Conservation (phyloP, 1,140 invertebrate species). For the Drosophila arizonae region DNA sequence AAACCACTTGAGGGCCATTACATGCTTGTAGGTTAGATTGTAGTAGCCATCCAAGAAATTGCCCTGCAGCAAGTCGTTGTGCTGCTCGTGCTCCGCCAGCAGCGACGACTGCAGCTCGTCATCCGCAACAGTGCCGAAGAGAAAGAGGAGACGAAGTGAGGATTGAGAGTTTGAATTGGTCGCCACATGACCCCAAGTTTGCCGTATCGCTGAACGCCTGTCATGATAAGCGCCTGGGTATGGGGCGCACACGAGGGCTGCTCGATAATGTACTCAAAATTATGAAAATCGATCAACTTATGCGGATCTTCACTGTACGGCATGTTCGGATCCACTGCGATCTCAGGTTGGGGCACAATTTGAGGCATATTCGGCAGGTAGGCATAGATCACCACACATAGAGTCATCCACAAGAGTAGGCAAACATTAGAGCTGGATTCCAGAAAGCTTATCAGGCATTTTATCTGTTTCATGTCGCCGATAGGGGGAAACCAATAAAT, state of each 20-base stretch:
- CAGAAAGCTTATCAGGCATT: background rate
- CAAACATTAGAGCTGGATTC: background rate
- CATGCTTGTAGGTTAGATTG: conserved; percentile 94
- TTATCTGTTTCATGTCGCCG: background rate
- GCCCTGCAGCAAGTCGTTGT: conserved; percentile 90
- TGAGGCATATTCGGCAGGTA: background rate
- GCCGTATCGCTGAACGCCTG: conserved; percentile 86
- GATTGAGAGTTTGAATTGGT: conserved; percentile 9
- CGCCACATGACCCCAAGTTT: conserved; percentile 86
- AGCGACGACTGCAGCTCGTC: conserved; percentile 83
- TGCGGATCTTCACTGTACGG: conserved; percentile 56
- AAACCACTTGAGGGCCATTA: conserved; percentile 92
- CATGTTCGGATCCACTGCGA: background rate
- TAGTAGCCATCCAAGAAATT: conserved; percentile 90
- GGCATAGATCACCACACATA: conserved; percentile 12
- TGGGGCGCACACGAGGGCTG: conserved; percentile 83
- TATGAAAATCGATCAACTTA: conserved; percentile 84
- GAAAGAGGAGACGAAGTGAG: conserved; percentile 85
- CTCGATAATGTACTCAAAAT: conserved; percentile 85
- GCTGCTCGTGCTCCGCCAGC: conserved; percentile 85
- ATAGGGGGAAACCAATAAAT: background rate
- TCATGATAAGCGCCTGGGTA: conserved; percentile 84
- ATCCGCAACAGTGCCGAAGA: conserved; percentile 85
- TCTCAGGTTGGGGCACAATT: background rate
- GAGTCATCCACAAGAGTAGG: conserved; percentile 12